phyloP scores from a whole-genome alignment of 2,888 invertebrate genomes.

The Oeneis ivallda region DNA sequence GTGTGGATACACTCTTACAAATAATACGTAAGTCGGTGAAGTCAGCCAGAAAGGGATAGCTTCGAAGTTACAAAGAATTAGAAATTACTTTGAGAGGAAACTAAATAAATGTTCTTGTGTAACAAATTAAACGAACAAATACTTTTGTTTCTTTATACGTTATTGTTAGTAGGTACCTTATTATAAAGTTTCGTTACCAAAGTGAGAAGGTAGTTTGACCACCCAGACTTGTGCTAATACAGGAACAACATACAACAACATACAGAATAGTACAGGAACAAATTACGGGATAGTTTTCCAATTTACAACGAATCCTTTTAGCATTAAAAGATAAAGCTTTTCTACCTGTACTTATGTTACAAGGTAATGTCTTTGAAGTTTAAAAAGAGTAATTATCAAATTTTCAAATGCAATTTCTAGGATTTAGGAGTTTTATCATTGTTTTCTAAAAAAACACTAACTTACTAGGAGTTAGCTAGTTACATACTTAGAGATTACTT shows the following conservation, averaged over 20 bases:
- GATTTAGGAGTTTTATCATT: no score
- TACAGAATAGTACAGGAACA: neutral
- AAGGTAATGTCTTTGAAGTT: neutral
- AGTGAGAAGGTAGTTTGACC: neutral
- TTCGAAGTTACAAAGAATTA: conserved; percentile 20
- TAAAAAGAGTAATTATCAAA: neutral
- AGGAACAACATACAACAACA: no score
- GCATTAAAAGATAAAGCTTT: neutral
- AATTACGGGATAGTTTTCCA: neutral
- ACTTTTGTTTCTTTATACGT: conserved; percentile 19
- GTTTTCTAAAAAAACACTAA: no score
- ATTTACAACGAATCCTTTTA: conserved; percentile 5
- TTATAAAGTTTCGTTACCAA: neutral
- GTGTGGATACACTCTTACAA: conserved; percentile 3
- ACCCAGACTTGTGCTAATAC: neutral
- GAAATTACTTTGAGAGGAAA: conserved; percentile 23
- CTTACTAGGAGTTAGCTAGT: no score
- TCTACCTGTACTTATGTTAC: neutral
- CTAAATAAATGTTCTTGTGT: conserved; percentile 23
- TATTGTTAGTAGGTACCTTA: neutral
- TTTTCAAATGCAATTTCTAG: neutral
- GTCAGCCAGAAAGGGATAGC: conserved; percentile 25
- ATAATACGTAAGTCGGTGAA: conserved; percentile 7
- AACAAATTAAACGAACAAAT: conserved; percentile 19
- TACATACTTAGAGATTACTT: no score